Evolutionary conservation across 1,140 invertebrate species (phyloP), one percentile per base, ranked within the genome.

Genomic region (Adelges cooleyi): DNA sequence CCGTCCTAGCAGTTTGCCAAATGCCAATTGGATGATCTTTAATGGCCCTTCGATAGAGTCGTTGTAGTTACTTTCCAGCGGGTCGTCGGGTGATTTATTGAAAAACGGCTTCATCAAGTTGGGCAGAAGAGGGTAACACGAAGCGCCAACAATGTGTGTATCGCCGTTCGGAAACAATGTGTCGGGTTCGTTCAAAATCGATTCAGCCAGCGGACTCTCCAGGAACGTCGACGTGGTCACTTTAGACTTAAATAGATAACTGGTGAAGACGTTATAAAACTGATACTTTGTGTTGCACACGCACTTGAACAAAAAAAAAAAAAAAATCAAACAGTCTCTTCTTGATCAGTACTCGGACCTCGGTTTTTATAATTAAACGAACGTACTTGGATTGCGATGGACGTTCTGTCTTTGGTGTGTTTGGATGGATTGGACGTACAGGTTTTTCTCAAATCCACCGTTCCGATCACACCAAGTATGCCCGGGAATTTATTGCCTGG

Each of bases 201-300:
- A 29, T 62, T 62, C 56, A 33, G 42, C 56, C 11, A 62, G 17
- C 9, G 56, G 56, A 48, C 56, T 62, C 3, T 62, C 56, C n/a
- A 62, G 10, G 1, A 62, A 62, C 33, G 56, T 62, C 15, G 56
- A 48, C 10, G 56, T 33, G 9, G 42, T 48, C 3, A 62, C 42
- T 0, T 40, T 29, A 15, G 56, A 48, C 33, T 62, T 62, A 15
- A 22, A 17, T 3, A 62, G 46, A 48, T 62, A 62, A 62, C 42
- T 48, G 15, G 56, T 62, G 25, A 48, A 62, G 20, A 62, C 56
- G 15, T 62, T 62, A 46, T 62, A 62, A 48, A 62, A 62, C 17
- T 62, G 56, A 62, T 48, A 62, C 18, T 8, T 46, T n/a, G 20
- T 48, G 17, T 62, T 62, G 18, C 56, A 62, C 3, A 62, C 56